Conservation (phyloP, 37 sponge, comb jelly and placozoan genomes). For the Mnemiopsis leidyi region DNA sequence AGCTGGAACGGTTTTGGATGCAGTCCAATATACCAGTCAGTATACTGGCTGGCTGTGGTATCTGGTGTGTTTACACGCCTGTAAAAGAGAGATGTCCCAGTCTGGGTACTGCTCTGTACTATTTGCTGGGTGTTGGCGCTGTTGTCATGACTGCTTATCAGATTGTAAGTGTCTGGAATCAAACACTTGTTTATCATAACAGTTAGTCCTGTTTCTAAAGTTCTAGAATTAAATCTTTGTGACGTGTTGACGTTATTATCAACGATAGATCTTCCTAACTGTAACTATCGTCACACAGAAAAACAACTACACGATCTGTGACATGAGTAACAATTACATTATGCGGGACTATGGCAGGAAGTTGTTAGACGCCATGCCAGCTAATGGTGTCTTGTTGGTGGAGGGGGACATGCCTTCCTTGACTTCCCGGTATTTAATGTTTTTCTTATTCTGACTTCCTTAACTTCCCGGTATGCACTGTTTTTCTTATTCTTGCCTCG, state of each 20-base stretch:
- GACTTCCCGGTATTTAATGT: background rate
- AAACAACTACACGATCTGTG: constrained; percentile 41
- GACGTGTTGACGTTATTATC: no score
- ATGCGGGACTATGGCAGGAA: constrained; percentile 57
- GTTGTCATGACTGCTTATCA: background rate
- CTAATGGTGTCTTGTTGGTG: background rate
- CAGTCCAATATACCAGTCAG: constrained; percentile 56
- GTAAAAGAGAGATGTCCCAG: background rate
- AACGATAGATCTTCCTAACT: no score
- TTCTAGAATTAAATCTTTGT: no score
- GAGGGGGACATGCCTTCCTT: constrained; percentile 64
- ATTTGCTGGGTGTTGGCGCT: background rate
- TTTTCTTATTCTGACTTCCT: no score
- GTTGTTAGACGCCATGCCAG: background rate
- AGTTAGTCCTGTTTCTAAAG: no score
- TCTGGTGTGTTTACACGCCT: constrained; percentile 8
- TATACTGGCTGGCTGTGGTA: constrained; percentile 13
- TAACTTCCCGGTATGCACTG: no score
- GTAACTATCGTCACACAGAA: background rate
- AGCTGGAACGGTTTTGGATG: constrained; percentile 64
- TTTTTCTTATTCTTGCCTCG: no score
- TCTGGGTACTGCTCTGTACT: background rate
- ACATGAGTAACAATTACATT: constrained; percentile 31
- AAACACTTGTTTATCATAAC: no score
- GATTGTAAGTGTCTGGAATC: constrained; percentile 40